A percentile compares a stretch with the other conserved stretches of the same genome.
Evolutionary conservation across 1,140 invertebrate species (phyloP).

Genomic region (Euglossa dilemma): DNA sequence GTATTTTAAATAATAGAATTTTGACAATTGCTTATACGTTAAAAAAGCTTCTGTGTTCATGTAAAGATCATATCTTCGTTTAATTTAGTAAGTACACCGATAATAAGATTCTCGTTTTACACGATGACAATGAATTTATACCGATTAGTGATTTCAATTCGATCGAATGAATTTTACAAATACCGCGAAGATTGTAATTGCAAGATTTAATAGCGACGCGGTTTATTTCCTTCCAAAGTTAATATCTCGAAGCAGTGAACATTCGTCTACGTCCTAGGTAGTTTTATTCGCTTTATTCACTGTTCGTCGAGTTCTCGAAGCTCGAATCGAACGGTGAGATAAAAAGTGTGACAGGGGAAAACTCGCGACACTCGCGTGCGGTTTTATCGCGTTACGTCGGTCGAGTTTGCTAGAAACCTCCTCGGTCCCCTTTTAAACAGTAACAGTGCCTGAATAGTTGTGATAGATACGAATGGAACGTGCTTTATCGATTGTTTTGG

Average conservation of each 20-base stretch:
- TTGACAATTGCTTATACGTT: not conserved
- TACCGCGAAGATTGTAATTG: not conserved
- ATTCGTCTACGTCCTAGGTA: too few species aligned
- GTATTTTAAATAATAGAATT: not conserved
- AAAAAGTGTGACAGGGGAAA: not conserved
- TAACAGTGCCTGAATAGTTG: slow-evolving; percentile 37
- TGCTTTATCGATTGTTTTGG: slow-evolving; percentile 36
- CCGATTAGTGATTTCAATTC: not conserved
- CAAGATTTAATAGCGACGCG: too few species aligned
- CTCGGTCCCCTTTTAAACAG: not conserved
- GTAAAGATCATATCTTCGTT: slow-evolving; percentile 16
- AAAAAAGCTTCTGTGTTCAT: not conserved
- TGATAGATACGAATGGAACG: slow-evolving; percentile 26
- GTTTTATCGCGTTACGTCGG: slow-evolving; percentile 8
- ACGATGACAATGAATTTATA: not conserved
- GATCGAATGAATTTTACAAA: not conserved
- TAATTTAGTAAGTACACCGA: too few species aligned
- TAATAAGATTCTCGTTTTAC: too few species aligned
- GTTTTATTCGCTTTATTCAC: too few species aligned
- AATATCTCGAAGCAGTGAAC: too few species aligned
- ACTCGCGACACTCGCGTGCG: not conserved
- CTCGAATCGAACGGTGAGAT: not conserved
- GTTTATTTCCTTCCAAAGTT: too few species aligned
- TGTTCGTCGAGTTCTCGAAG: too few species aligned
- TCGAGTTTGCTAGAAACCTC: not conserved